Evolutionary conservation across 2,113 vertebrate genomes (phyloP), one percentile per base, ranked within the genome.

Genomic region (Geococcyx californianus): DNA sequence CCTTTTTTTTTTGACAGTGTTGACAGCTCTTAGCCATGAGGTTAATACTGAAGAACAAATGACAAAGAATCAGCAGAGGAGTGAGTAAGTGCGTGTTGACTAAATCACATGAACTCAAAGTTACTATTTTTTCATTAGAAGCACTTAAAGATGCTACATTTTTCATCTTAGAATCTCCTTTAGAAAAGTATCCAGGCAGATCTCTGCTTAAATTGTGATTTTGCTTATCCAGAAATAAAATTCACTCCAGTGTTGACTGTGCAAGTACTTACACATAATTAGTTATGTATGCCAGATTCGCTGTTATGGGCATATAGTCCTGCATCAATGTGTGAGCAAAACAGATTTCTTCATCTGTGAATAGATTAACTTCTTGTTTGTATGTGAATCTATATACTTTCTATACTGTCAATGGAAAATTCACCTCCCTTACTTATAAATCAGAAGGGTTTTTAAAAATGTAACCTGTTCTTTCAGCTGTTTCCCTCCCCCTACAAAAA

Each of bases 41-140:
- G 54, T 77, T 90, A 54, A 19, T 10, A 11, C 21, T 80, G 40
- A 86, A 31, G 25, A 82, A 40, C 36, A 95, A 87, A 82, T 97
- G 93, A 95, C 90, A 68, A 91, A 92, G 62, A 89, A 73, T 96
- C 93, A 97, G 73, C 78, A 81, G 74, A 51, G 84, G 29, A 92
- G 52, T 96, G 96, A 96, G 69, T 96, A 95, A 96, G 19, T 90
- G 23, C 36, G 69, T 36, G 49, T 25, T 64, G 29, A 25, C 70
- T 89, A 63, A 93, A 79, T 73, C 94, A 92, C 49, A 72, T 56
- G 31, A 88, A 38, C 58, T 78, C 58, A 60, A 77, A 72, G 18
- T 79, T 40, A n/a, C 4, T 23, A 25, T 63, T 93, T 74, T 76
- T 67, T 69, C 21, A 13, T 69, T 67, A 47, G 4, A 70, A 55